Conservation (phyloP, 2,888 invertebrate species). For the Balanococcus diminutus region DNA sequence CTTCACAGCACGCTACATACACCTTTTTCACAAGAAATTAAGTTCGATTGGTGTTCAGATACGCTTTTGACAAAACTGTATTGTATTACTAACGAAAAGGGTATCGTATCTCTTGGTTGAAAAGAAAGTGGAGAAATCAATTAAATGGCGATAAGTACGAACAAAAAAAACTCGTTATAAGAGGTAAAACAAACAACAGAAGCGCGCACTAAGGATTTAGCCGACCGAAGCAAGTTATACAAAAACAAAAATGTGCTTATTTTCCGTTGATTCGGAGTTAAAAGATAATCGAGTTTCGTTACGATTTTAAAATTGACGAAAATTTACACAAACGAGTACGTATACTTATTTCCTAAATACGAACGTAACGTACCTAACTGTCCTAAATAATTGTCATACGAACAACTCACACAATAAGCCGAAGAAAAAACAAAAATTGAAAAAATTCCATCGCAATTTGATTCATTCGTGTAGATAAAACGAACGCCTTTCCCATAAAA, state of each 20-base stretch:
- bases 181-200: conserved; percentile 25
- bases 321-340: too few species aligned
- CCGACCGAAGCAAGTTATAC: neutral
- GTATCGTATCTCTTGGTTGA: conserved; percentile 8
- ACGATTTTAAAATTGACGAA: too few species aligned
- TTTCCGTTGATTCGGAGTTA: too few species aligned
- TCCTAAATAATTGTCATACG: too few species aligned
- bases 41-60: conserved; percentile 7
- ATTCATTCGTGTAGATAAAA: too few species aligned
- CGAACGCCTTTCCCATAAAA: neutral
- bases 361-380: too few species aligned
- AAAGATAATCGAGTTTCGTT: too few species aligned
- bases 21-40: conserved; percentile 12
- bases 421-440: too few species aligned
- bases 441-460: too few species aligned
- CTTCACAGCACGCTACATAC: neutral
- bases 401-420: too few species aligned
- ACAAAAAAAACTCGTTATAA: conserved; percentile 24
- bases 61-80: neutral
- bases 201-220: neutral
- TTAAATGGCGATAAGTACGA: conserved; percentile 40
- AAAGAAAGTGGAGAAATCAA: conserved; percentile 46
- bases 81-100: conserved; percentile 13
- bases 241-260: neutral
- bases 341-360: too few species aligned